Evolutionary conservation across 2,113 vertebrate genomes (phyloP).

Genomic region (human): DNA sequence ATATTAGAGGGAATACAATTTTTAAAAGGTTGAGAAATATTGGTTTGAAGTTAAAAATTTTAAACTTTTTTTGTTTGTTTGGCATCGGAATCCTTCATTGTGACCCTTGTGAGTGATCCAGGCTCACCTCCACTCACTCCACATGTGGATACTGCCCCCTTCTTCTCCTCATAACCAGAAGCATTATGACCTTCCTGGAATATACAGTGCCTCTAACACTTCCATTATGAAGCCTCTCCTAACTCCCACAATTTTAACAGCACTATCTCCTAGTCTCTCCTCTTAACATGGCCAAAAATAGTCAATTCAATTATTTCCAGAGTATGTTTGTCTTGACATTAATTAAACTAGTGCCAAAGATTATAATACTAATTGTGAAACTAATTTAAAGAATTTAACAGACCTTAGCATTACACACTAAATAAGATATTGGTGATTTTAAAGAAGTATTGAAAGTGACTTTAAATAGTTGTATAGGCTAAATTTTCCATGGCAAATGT

Average conservation of each 20-base stretch:
- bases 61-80: not conserved
- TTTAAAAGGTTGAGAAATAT: not conserved
- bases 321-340: not conserved
- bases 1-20: not conserved
- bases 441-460: not conserved
- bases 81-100: not conserved
- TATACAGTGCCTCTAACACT: not conserved
- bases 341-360: not conserved
- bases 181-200: not conserved
- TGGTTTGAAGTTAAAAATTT: not conserved
- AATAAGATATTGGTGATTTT: not conserved
- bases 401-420: not conserved
- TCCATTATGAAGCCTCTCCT: not conserved
- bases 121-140: not conserved
- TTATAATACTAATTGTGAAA: not conserved
- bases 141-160: not conserved
- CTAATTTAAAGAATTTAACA: not conserved
- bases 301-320: not conserved
- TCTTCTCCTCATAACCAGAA: not conserved
- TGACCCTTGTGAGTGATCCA: not conserved
- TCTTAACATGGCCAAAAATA: not conserved
- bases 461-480: slow-evolving; percentile 22
- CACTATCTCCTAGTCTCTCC: not conserved
- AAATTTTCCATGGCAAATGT: not conserved
- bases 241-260: not conserved